phyloP scores from a whole-genome alignment of 2,113 vertebrate genomes.

The Cranoglanis bouderius region DNA sequence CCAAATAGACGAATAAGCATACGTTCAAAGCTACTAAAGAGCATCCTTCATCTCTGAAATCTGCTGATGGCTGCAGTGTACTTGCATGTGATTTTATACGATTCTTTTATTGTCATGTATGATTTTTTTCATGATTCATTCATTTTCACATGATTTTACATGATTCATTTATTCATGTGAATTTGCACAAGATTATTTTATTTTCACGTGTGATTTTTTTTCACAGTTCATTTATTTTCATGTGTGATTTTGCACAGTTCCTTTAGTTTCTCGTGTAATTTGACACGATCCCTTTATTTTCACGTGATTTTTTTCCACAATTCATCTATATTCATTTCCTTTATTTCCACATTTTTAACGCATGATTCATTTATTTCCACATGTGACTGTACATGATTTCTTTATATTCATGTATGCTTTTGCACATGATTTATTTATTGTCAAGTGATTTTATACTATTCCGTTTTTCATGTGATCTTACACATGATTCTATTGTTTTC shows the following conservation, averaged over 20 bases:
- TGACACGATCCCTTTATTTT: background rate
- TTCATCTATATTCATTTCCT: too few species aligned
- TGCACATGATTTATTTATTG: background rate
- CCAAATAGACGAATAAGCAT: constrained; percentile 30
- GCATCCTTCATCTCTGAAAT: background rate
- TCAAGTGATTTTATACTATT: background rate
- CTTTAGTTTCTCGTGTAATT: too few species aligned
- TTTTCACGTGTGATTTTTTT: background rate
- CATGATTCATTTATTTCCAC: too few species aligned
- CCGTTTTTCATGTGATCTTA: background rate
- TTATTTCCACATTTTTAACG: too few species aligned
- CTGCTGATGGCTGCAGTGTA: background rate
- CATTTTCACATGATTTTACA: background rate
- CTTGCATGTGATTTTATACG: background rate
- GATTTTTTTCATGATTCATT: background rate
- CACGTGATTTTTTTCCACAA: too few species aligned
- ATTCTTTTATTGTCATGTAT: background rate
- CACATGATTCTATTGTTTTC: background rate
- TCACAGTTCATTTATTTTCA: background rate
- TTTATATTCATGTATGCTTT: background rate
- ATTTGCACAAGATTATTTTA: background rate
- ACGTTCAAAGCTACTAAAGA: background rate
- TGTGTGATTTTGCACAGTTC: background rate
- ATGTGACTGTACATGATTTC: too few species aligned
- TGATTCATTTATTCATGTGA: background rate